Conservation (phyloP, 2,797 vertebrate genomes). For the Oreochromis mossambicus region DNA sequence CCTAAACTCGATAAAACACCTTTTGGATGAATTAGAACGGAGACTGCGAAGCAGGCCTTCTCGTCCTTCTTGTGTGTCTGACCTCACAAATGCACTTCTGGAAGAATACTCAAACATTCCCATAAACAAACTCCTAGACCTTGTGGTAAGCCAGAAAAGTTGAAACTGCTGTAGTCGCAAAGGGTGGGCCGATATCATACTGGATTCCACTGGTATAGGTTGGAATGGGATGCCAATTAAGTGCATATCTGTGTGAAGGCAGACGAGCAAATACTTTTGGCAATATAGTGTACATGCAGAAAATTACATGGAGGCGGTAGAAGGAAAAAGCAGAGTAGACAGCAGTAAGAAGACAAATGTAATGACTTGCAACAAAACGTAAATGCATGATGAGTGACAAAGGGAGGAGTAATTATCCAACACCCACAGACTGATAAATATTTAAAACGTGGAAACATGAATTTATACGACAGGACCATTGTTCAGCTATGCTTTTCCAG, state of each 20-base stretch:
- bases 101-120: neutral
- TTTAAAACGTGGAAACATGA: neutral
- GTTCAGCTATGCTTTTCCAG: neutral
- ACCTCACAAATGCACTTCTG: neutral
- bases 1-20: neutral
- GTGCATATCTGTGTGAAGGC: neutral
- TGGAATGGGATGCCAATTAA: neutral
- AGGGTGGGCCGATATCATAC: neutral
- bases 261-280: rapidly evolving
- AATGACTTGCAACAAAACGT: neutral
- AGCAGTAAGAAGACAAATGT: neutral
- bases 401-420: neutral
- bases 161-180: neutral
- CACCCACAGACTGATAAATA: neutral
- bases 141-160: neutral
- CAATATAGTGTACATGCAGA: neutral
- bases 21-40: neutral
- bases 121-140: neutral
- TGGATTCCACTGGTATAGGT: neutral
- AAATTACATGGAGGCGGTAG: neutral
- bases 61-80: neutral
- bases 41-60: neutral
- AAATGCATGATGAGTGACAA: neutral
- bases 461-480: neutral
- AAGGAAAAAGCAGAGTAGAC: neutral